These are phyloP conservation scores for Marmota flaviventris DNA, from an alignment of 2,113 vertebrate genomes.

Conservation along the genomic window DNA sequence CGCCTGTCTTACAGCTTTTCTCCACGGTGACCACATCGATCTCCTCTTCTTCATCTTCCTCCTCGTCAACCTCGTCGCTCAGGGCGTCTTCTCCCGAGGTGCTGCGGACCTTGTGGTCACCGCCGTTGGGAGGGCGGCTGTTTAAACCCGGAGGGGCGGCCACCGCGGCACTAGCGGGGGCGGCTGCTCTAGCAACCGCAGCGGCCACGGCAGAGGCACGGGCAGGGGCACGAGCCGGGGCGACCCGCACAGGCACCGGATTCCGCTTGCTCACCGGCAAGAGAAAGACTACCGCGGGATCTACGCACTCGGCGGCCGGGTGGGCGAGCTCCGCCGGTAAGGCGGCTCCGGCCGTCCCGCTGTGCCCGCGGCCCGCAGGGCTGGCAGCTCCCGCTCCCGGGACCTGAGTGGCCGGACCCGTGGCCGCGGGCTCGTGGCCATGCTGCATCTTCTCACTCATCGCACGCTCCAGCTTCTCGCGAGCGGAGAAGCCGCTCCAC, in stretches of 20 bases:
- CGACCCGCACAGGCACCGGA: slow-evolving; percentile 75
- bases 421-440: slow-evolving; percentile 80
- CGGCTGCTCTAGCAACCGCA: neutral
- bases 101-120: slow-evolving; percentile 83
- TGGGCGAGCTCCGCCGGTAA: slow-evolving; percentile 87
- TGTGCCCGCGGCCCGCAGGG: slow-evolving; percentile 53
- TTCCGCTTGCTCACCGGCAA: slow-evolving; percentile 93
- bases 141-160: slow-evolving; percentile 24
- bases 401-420: slow-evolving; percentile 72
- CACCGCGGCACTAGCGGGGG: neutral
- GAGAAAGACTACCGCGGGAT: slow-evolving; percentile 95
- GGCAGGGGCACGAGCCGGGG: neutral
- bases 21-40: slow-evolving; percentile 98
- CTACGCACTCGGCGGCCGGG: slow-evolving; percentile 93
- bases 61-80: slow-evolving; percentile 94
- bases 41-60: slow-evolving; percentile 96
- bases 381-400: slow-evolving; percentile 21
- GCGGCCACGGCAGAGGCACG: neutral
- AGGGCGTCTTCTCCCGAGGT: slow-evolving; percentile 90
- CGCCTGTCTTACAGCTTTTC: slow-evolving; percentile 91
- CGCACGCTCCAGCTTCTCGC: slow-evolving; percentile 96
- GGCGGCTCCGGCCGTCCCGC: neutral
- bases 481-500: slow-evolving; percentile 98
- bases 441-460: slow-evolving; percentile 95
- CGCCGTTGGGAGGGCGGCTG: slow-evolving; percentile 51